These are phyloP conservation scores for Caenorhabditis drosophilae DNA, from an alignment of 2,888 invertebrate genomes.

Conservation along the genomic window DNA sequence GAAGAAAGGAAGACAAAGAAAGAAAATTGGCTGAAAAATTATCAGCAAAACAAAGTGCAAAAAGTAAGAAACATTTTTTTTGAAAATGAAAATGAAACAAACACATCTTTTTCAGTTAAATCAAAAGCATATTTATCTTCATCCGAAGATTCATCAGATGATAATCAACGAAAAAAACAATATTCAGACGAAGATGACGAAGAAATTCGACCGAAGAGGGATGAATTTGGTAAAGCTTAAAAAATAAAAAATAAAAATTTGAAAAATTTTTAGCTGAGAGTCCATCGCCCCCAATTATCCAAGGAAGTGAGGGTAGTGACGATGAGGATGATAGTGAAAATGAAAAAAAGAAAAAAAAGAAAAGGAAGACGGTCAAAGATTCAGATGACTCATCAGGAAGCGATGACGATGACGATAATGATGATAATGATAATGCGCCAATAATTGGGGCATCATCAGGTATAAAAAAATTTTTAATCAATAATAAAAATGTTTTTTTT, in stretches of 20 bases:
- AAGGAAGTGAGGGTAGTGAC: slow-evolving; percentile 20
- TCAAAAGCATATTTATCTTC: slow-evolving; percentile 55
- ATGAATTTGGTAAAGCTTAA: slow-evolving; percentile 34
- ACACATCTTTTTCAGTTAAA: slow-evolving; percentile 43
- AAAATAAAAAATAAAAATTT: neutral
- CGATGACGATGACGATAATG: slow-evolving; percentile 12
- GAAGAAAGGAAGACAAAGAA: slow-evolving; percentile 37
- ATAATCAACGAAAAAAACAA: slow-evolving; percentile 23
- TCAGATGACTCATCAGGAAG: slow-evolving; percentile 30
- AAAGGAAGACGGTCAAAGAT: slow-evolving; percentile 38
- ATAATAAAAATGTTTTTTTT: neutral
- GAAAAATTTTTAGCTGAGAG: slow-evolving; percentile 23
- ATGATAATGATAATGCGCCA: slow-evolving; percentile 11
- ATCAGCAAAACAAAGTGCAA: slow-evolving; percentile 48
- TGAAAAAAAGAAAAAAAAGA: slow-evolving; percentile 32
- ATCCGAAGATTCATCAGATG: slow-evolving; percentile 47
- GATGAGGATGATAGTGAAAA: slow-evolving; percentile 35
- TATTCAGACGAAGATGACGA: slow-evolving; percentile 22
- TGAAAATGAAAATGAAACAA: neutral
- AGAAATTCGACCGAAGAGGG: neutral
- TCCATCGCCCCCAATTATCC: slow-evolving; percentile 15
- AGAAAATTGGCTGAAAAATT: slow-evolving; percentile 39
- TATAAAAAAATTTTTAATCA: neutral
- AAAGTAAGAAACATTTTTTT: slow-evolving; percentile 38
- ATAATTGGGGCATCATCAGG: slow-evolving; percentile 26